phyloP scores from a whole-genome alignment of 2,888 invertebrate genomes.

The Diarsia rubi region DNA sequence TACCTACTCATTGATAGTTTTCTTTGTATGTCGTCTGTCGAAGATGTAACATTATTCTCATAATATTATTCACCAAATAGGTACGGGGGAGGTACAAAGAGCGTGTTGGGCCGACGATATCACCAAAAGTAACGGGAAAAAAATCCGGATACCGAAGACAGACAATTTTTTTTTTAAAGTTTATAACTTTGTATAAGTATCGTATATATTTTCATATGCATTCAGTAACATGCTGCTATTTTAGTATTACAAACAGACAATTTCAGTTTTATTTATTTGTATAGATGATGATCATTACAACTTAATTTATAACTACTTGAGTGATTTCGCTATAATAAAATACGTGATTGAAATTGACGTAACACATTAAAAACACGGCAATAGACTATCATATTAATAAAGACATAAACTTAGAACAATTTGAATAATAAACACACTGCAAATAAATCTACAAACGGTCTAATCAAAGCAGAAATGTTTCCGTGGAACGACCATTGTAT shows the following conservation, averaged over 20 bases:
- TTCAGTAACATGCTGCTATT: no score
- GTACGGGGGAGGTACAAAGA: no score
- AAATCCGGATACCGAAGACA: no score
- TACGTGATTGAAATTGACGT: background rate
- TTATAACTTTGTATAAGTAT: no score
- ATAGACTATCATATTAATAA: background rate
- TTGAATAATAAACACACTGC: background rate
- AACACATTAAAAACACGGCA: background rate
- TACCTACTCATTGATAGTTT: constrained; percentile 3
- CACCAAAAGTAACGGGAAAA: no score
- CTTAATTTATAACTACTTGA: background rate
- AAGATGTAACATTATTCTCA: no score
- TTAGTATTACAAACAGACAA: no score
- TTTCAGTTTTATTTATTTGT: no score
- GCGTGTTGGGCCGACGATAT: no score
- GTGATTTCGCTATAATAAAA: background rate
- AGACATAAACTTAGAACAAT: background rate
- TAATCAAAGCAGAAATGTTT: constrained; percentile 39
- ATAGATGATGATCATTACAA: background rate
- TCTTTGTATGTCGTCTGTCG: background rate
- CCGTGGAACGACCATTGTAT: constrained; percentile 48
- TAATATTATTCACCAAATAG: no score
- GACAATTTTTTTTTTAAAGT: no score
- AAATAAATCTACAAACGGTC: constrained; percentile 18
- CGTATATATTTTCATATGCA: no score